Evolutionary conservation across 2,113 vertebrate species (phyloP).

Genomic region (Alaudala cheleensis): DNA sequence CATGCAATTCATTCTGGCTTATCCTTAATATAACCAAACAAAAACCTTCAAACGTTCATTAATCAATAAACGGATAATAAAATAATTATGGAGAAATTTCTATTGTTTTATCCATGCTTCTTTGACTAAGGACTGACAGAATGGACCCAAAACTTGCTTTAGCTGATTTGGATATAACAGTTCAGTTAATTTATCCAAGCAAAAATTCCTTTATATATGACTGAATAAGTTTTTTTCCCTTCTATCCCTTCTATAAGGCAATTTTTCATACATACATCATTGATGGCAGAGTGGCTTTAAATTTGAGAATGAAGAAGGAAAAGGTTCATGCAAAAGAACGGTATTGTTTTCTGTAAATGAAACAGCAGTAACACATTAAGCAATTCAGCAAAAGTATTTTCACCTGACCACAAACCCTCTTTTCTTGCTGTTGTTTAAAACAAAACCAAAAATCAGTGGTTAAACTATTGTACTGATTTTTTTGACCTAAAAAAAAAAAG

Average conservation of each 20-base stretch:
- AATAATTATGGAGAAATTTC: neutral
- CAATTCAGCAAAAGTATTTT: neutral
- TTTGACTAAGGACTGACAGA: conserved; percentile 40
- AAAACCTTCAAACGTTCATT: neutral
- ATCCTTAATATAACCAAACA: neutral
- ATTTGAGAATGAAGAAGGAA: conserved; percentile 65
- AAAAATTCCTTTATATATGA: neutral
- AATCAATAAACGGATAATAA: neutral
- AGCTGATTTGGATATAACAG: neutral
- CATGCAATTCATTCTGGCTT: neutral
- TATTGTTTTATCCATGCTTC: neutral
- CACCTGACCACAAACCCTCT: neutral
- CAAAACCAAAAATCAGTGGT: neutral
- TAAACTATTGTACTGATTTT: neutral
- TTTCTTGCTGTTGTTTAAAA: neutral
- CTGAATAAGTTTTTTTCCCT: neutral
- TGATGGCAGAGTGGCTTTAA: conserved; percentile 79
- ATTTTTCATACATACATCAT: neutral
- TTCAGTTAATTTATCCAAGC: neutral
- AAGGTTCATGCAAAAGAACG: neutral
- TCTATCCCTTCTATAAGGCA: neutral
- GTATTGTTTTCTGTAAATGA: neutral
- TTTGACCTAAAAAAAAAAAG: neutral
- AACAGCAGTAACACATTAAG: neutral
- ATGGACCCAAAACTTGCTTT: neutral